A percentile compares a stretch with the other conserved stretches of the same genome.
These are phyloP conservation scores for human DNA, from an alignment of 2,113 vertebrate species.

Conservation along the genomic window DNA sequence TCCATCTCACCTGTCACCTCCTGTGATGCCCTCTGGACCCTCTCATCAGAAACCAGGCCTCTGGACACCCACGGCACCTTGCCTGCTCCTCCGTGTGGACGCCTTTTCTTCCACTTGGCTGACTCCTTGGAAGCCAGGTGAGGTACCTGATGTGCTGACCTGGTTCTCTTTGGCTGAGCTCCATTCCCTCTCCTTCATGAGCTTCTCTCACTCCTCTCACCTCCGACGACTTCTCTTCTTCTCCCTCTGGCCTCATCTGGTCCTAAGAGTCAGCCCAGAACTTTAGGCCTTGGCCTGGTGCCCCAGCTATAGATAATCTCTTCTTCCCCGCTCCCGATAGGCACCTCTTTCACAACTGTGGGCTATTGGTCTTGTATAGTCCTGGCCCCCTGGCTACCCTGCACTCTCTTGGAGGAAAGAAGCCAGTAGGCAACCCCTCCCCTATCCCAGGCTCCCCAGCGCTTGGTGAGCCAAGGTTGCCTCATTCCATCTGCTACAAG, in stretches of 20 bases:
- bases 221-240: background rate
- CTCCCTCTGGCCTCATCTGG: background rate
- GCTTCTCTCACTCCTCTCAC: background rate
- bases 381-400: background rate
- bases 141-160: background rate
- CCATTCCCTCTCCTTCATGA: background rate
- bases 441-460: background rate
- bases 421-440: background rate
- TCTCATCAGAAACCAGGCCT: background rate
- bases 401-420: background rate
- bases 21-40: background rate
- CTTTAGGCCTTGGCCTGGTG: background rate
- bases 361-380: background rate
- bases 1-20: background rate
- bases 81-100: rapidly evolving
- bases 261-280: background rate
- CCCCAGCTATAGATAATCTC: background rate
- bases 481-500: background rate
- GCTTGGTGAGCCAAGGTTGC: background rate
- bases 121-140: background rate
- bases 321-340: background rate
- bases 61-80: no score
- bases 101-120: background rate
- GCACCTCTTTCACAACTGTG: background rate
- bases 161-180: background rate